A percentile compares a stretch with the other conserved stretches of the same genome.
phyloP scores from a whole-genome alignment of 2,888 invertebrate genomes.

The Aspidiotus destructor region DNA sequence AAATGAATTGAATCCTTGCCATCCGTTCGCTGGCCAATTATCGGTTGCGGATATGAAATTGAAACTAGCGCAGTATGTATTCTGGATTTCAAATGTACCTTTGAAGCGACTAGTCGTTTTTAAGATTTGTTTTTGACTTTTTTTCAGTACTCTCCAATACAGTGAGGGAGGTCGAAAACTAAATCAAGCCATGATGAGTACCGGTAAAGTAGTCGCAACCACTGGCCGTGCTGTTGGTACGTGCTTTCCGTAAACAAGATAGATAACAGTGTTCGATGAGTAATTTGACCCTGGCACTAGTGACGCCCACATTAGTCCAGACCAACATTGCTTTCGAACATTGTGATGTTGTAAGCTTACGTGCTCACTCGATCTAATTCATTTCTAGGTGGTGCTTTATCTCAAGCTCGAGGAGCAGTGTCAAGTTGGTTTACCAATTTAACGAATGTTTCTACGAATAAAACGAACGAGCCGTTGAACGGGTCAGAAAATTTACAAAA shows the following conservation, averaged over 20 bases:
- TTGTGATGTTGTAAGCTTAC: neutral
- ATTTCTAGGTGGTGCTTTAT: conserved; percentile 65
- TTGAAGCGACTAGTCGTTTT: conserved; percentile 3
- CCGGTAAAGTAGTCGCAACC: conserved; percentile 78
- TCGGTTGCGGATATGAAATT: conserved; percentile 91
- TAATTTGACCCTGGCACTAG: too few species aligned
- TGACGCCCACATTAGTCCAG: too few species aligned
- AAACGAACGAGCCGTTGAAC: neutral
- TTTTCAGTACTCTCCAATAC: conserved; percentile 78
- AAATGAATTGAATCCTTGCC: conserved; percentile 58
- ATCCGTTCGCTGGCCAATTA: conserved; percentile 89
- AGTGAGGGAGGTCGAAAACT: conserved; percentile 87
- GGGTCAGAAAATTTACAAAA: neutral
- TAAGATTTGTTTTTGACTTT: neutral
- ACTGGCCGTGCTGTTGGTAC: conserved; percentile 63
- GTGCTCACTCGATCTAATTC: conserved; percentile 17
- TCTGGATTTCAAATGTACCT: conserved; percentile 14
- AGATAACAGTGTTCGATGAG: too few species aligned
- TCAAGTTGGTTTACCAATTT: conserved; percentile 77
- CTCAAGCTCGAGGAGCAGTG: conserved; percentile 78
- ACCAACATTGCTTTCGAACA: neutral
- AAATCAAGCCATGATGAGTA: conserved; percentile 83
- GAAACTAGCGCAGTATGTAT: conserved; percentile 73
- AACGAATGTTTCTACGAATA: conserved; percentile 45
- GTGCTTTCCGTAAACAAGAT: too few species aligned